Base-by-base conservation (phyloP, 2,113 vertebrate genomes). In the Psittacula cyanocephala region DNA sequence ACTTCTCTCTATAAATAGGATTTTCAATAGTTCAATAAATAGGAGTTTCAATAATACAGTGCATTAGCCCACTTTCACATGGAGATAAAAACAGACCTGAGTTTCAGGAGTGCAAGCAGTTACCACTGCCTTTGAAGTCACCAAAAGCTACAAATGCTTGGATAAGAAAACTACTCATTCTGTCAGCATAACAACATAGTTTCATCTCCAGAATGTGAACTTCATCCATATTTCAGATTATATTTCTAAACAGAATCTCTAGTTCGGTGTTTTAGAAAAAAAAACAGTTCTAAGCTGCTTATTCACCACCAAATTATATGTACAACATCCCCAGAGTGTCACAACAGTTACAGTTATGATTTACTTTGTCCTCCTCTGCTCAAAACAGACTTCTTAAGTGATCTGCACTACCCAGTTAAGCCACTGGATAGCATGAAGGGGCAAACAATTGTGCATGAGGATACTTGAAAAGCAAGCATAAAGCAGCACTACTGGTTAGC, bases 351-450 rank as follows among this genome's bases (percentile, higher is more conserved):
- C 2, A 43, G 24, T 59, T 37, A 46, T 3, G 9, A 69, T 84
- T 64, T 90, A 6, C 24, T 75, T 33, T 31, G 11, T 52, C 28
- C 39, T 75, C 47, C 28, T 60, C 49, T 70, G 10, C 43, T 65
- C 20, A 46, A 31, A 86, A 79, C 13, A 88, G 47, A 35, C 44
- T 70, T 79, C 6, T 6, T 35, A 71, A 64, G 27, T 53, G 62
- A 94, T 27, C 52, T 83, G 78, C 89, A 94, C 29, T 93, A 81
- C 74, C 63, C 83, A 68, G 37, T 43, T 89, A 72, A 67, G 37
- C 82, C 95, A 95, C 96, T 87, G 80, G 96, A 87, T 74, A 96
- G 94, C 44, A 92, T 44, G 69, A 92, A 82, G 92, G 64, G 91
- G 60, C 50, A 82, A 91, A 53, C 43, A 81, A 82, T 12, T 79